Evolutionary conservation across 2,113 vertebrate species (phyloP).

Genomic region (Entosphenus tridentatus): DNA sequence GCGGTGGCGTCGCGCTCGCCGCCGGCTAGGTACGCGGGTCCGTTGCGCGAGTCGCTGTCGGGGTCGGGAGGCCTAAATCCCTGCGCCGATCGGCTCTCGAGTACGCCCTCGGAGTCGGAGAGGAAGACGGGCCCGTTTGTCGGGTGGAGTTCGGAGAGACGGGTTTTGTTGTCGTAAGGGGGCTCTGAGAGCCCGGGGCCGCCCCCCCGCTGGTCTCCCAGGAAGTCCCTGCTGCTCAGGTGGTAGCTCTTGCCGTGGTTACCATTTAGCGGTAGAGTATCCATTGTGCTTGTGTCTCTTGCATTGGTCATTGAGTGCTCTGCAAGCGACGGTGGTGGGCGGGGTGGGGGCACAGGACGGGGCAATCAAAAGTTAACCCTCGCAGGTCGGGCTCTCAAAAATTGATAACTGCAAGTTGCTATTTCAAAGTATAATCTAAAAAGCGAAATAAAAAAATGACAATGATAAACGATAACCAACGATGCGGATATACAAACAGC

Average conservation of each 20-base stretch:
- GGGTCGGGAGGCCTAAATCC: no score
- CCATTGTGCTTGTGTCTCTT: slow-evolving; percentile 99
- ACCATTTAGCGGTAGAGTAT: slow-evolving; percentile 99
- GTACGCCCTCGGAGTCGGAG: background rate
- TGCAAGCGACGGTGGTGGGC: slow-evolving; percentile 25
- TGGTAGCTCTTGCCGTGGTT: slow-evolving; percentile 98
- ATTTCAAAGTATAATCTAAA: no score
- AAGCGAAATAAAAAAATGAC: no score
- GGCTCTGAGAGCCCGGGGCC: background rate
- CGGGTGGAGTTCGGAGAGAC: background rate
- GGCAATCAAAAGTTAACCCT: no score
- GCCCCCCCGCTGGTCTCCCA: slow-evolving; percentile 38
- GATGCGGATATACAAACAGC: no score
- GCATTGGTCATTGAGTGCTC: slow-evolving; percentile 99
- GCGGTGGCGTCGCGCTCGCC: no score
- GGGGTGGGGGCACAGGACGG: no score
- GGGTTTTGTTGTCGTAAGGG: background rate
- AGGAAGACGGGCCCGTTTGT: slow-evolving; percentile 3
- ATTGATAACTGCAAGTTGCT: no score
- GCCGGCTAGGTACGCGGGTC: no score
- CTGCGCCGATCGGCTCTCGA: background rate
- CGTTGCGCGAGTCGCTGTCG: no score
- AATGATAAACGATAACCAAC: no score
- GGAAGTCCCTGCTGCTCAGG: slow-evolving; percentile 74
- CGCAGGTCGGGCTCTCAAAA: no score